These are phyloP conservation scores for Nephrotoma guestfalica DNA, from an alignment of 2,888 invertebrate genomes.

Conservation along the genomic window DNA sequence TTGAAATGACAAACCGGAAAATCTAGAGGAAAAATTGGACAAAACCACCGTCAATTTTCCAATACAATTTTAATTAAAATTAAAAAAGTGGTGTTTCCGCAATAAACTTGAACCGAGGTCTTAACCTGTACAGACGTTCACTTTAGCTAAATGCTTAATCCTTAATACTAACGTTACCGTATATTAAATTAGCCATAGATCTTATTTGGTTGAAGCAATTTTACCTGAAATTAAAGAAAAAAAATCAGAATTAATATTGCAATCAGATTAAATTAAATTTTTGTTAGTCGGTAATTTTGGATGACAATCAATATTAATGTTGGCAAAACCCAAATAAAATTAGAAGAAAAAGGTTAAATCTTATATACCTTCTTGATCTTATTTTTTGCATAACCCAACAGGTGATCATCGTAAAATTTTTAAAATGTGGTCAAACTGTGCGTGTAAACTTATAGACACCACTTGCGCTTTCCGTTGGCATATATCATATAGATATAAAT, in stretches of 20 bases:
- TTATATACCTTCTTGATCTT: background rate
- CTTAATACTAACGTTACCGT: too few relatives aligned
- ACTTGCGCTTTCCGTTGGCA: background rate
- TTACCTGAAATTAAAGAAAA: background rate
- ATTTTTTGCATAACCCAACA: background rate
- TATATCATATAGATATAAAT: background rate
- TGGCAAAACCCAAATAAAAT: background rate
- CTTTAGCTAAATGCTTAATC: too few relatives aligned
- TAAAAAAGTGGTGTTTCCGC: too few relatives aligned
- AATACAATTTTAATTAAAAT: too few relatives aligned
- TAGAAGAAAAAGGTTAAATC: background rate
- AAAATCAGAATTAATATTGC: background rate
- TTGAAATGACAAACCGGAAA: too few relatives aligned
- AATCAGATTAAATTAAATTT: background rate
- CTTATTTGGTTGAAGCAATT: background rate
- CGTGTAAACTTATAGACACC: background rate
- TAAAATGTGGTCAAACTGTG: background rate
- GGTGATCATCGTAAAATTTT: background rate
- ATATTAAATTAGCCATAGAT: too few relatives aligned
- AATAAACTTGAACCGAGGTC: too few relatives aligned
- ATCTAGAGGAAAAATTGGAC: too few relatives aligned
- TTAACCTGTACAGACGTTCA: too few relatives aligned
- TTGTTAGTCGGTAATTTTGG: background rate
- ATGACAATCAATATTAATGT: background rate
- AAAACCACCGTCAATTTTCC: too few relatives aligned